phyloP scores from a whole-genome alignment of 2,797 vertebrate genomes.

The Microchirus variegatus region DNA sequence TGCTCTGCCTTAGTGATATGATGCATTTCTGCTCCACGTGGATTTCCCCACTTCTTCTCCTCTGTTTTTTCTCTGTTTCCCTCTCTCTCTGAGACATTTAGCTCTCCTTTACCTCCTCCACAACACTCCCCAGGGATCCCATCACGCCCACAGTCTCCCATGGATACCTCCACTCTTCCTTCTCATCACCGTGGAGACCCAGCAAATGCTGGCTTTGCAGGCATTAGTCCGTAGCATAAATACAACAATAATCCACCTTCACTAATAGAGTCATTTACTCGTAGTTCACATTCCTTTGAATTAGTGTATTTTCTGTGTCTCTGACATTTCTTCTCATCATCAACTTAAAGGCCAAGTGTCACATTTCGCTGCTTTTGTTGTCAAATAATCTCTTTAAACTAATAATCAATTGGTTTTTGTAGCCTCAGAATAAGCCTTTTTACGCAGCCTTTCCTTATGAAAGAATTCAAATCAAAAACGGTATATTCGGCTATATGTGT shows the following conservation, averaged over 20 bases:
- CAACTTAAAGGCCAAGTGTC: no score
- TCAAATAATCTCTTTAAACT: no score
- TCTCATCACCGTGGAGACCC: slow-evolving; percentile 70
- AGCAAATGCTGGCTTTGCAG: slow-evolving; percentile 50
- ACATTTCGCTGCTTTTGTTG: no score
- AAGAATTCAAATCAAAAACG: no score
- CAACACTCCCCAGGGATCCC: slow-evolving; percentile 50
- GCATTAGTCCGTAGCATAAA: slow-evolving; percentile 34
- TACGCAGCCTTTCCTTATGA: no score
- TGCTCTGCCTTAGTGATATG: no score
- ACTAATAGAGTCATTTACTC: slow-evolving; percentile 36
- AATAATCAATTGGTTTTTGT: no score
- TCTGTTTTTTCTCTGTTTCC: slow-evolving; percentile 19
- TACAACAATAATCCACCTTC: slow-evolving; percentile 42
- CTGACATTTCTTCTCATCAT: no score
- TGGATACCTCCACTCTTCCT: slow-evolving; percentile 59
- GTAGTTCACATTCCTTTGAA: slow-evolving; percentile 31
- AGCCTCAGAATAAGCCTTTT: no score
- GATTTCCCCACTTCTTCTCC: neutral
- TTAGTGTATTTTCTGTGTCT: no score
- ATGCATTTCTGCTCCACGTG: no score
- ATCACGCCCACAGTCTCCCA: slow-evolving; percentile 63
- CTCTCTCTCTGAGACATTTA: slow-evolving; percentile 30
- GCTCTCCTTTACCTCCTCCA: slow-evolving; percentile 61
- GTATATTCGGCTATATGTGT: neutral